Percentiles rank a stretch among this genome's conserved stretches.
Evolutionary conservation across 2,888 invertebrate genomes (phyloP).

Genomic region (Allolobophora icterica): DNA sequence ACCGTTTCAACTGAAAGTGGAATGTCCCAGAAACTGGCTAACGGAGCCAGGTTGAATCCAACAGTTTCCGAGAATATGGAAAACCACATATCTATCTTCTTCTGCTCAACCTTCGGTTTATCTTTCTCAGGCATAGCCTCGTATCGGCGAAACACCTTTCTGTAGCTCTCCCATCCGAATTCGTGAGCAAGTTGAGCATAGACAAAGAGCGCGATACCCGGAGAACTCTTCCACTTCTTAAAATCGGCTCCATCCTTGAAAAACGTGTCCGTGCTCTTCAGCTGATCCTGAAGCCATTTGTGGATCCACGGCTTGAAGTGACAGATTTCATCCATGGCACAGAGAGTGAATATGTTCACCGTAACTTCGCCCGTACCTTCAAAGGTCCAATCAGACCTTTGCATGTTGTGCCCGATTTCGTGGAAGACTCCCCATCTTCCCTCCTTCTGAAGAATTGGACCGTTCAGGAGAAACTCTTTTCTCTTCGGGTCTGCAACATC

Average conservation of each 20-base stretch:
- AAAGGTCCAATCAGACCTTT: slow-evolving; percentile 50
- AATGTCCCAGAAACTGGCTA: slow-evolving; percentile 50
- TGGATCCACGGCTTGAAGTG: slow-evolving; percentile 46
- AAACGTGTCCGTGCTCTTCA: slow-evolving; percentile 39
- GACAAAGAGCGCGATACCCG: slow-evolving; percentile 47
- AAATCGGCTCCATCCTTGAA: slow-evolving; percentile 45
- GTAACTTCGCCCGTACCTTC: slow-evolving; percentile 50
- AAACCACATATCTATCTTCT: slow-evolving; percentile 51
- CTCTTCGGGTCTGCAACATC: slow-evolving; percentile 45
- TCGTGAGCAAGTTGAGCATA: slow-evolving; percentile 50
- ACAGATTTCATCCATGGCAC: slow-evolving; percentile 48
- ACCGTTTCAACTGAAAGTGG: slow-evolving; percentile 36
- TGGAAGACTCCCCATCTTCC: slow-evolving; percentile 53
- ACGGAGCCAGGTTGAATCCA: slow-evolving; percentile 46
- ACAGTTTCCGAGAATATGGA: slow-evolving; percentile 44
- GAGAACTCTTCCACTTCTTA: slow-evolving; percentile 45
- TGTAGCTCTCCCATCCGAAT: slow-evolving; percentile 49
- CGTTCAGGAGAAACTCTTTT: slow-evolving; percentile 45
- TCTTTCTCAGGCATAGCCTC: background rate
- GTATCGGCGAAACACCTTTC: slow-evolving; percentile 43
- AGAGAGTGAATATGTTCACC: slow-evolving; percentile 51
- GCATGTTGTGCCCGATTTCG: slow-evolving; percentile 54
- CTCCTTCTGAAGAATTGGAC: slow-evolving; percentile 7
- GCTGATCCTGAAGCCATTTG: slow-evolving; percentile 44
- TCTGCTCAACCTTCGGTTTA: slow-evolving; percentile 40